These are phyloP conservation scores for Sebastes oblongus DNA, from an alignment of 2,797 vertebrate genomes.

Conservation along the genomic window DNA sequence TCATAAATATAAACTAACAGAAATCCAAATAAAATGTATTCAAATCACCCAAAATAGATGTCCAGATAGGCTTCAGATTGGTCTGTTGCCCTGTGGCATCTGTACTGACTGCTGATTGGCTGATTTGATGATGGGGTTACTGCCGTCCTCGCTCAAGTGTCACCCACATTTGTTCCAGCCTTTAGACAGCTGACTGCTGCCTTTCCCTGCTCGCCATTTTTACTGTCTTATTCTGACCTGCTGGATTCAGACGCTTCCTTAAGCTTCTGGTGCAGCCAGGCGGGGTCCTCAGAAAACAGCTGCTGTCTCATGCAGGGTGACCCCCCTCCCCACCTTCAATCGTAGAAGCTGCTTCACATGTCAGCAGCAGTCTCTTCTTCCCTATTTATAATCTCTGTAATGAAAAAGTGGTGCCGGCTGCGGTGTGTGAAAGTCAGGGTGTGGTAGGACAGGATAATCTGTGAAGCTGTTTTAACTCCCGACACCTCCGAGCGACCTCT, in stretches of 20 bases:
- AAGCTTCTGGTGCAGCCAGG: neutral
- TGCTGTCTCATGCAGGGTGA: constrained; percentile 46
- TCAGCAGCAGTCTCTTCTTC: constrained; percentile 12
- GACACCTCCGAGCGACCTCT: constrained; percentile 37
- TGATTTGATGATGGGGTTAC: constrained; percentile 19
- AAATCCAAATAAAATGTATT: neutral
- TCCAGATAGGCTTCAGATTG: neutral
- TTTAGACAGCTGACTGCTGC: constrained; percentile 60
- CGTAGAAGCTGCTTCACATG: constrained; percentile 36
- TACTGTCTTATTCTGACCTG: constrained; percentile 12
- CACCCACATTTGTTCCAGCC: constrained; percentile 55
- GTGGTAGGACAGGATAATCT: constrained; percentile 42
- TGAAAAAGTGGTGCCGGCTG: constrained; percentile 25
- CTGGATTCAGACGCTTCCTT: constrained; percentile 23
- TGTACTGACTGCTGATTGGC: neutral
- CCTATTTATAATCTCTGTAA: constrained; percentile 48
- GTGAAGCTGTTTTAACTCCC: constrained; percentile 33
- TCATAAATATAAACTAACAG: neutral
- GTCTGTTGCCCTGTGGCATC: neutral
- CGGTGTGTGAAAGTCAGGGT: constrained; percentile 23
- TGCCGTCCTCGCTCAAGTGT: constrained; percentile 44
- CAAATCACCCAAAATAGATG: neutral
- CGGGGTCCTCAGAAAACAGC: constrained; percentile 43
- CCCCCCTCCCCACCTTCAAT: neutral
- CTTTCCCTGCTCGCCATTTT: constrained; percentile 38